These are phyloP conservation scores for Priocnemis perturbator DNA, from an alignment of 2,888 invertebrate species.

Conservation along the genomic window DNA sequence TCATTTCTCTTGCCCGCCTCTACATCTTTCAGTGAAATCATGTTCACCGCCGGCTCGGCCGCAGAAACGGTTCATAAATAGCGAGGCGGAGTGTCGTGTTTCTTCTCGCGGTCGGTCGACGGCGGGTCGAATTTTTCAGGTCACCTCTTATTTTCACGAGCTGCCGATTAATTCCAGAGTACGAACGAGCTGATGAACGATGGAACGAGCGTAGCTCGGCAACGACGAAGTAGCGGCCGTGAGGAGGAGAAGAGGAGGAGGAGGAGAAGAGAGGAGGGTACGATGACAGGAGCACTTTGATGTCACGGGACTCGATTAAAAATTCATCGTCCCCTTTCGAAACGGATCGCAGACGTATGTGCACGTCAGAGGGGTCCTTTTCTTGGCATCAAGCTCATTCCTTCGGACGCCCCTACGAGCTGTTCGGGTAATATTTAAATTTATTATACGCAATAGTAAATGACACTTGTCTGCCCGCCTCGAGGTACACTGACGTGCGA, in stretches of 20 bases:
- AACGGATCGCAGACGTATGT: constrained; percentile 37
- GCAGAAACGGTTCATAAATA: constrained; percentile 53
- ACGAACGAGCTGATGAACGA: constrained; percentile 61
- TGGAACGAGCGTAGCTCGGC: constrained; percentile 39
- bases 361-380: constrained; percentile 29
- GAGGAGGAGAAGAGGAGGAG: constrained; percentile 4
- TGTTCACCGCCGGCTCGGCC: constrained; percentile 14
- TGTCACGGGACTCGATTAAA: constrained; percentile 63
- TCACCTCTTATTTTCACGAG: constrained; percentile 54
- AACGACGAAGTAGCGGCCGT: constrained; percentile 16
- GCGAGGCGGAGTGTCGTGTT: constrained; percentile 48
- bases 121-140: constrained; percentile 35
- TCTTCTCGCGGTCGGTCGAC: constrained; percentile 40
- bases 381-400: constrained; percentile 32
- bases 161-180: constrained; percentile 56
- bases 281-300: constrained; percentile 61
- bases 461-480: background rate
- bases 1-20: constrained; percentile 23
- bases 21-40: constrained; percentile 46
- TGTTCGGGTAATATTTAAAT: constrained; percentile 27
- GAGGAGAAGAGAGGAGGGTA: constrained; percentile 31
- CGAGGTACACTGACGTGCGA: too few relatives aligned
- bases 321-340: constrained; percentile 44
- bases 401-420: constrained; percentile 23
- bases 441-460: constrained; percentile 33